These are phyloP conservation scores for Coregonus suidteri DNA, from an alignment of 2,797 vertebrate genomes.

Conservation along the genomic window DNA sequence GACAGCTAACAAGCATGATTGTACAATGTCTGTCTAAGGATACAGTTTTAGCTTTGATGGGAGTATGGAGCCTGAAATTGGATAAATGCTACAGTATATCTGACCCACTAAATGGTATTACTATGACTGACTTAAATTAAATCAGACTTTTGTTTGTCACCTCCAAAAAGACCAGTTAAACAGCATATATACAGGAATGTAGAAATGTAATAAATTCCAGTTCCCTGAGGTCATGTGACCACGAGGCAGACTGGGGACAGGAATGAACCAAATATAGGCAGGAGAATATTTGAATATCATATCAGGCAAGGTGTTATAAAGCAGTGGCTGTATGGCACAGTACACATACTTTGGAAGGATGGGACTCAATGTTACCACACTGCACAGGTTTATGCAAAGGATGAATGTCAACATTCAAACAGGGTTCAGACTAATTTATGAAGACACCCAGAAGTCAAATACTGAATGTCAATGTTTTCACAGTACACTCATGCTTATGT, in stretches of 20 bases:
- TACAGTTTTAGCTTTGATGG: constrained; percentile 24
- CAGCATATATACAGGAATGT: neutral
- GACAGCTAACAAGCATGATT: constrained; percentile 41
- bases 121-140: neutral
- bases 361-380: neutral
- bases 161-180: neutral
- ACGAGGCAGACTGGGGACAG: neutral
- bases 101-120: neutral
- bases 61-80: neutral
- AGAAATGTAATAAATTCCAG: constrained; percentile 33
- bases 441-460: neutral
- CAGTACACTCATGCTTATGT: neutral
- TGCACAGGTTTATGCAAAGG: constrained; percentile 2
- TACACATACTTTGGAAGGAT: neutral
- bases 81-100: neutral
- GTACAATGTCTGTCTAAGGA: constrained; percentile 34
- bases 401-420: neutral
- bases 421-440: neutral
- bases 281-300: neutral
- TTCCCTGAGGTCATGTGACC: constrained; percentile 45
- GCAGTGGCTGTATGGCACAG: neutral
- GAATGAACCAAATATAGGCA: constrained; percentile 1
- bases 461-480: neutral
- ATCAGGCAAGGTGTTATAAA: neutral
- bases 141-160: neutral